phyloP scores from a whole-genome alignment of 2,797 vertebrate species.

The Gorsachius magnificus region DNA sequence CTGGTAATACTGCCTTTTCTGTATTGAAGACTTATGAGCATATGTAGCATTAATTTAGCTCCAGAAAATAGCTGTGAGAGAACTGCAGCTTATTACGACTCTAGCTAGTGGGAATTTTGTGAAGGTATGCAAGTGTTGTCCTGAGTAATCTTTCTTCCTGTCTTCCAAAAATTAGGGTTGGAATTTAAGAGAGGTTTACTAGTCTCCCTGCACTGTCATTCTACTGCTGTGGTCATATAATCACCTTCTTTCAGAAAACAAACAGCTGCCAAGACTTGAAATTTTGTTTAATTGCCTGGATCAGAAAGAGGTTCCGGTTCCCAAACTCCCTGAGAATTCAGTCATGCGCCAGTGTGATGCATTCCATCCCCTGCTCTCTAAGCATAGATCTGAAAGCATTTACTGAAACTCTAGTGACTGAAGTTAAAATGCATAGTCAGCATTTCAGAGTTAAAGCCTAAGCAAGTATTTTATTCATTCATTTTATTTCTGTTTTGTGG shows the following conservation, averaged over 20 bases:
- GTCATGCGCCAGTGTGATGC: neutral
- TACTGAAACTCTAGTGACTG: neutral
- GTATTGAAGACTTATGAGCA: neutral
- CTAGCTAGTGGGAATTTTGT: neutral
- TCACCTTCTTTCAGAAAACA: constrained; percentile 19
- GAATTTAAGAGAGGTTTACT: constrained; percentile 16
- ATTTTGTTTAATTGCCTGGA: constrained; percentile 15
- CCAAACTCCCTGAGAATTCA: neutral
- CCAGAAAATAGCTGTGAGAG: neutral
- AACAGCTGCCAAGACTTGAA: constrained; percentile 28
- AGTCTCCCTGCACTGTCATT: neutral
- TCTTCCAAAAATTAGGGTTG: neutral
- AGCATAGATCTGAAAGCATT: neutral
- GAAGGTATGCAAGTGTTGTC: neutral
- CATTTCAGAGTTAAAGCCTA: neutral
- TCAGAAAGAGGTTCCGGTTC: neutral
- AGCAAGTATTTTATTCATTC: neutral
- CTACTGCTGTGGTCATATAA: neutral
- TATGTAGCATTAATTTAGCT: neutral
- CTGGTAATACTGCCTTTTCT: neutral
- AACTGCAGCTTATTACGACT: neutral
- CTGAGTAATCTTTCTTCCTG: neutral
- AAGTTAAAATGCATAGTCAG: neutral
- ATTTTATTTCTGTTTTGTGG: neutral
- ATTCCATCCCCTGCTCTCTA: neutral